Base-by-base conservation (phyloP, 1,140 invertebrate genomes). In the Vanessa tameamea region DNA sequence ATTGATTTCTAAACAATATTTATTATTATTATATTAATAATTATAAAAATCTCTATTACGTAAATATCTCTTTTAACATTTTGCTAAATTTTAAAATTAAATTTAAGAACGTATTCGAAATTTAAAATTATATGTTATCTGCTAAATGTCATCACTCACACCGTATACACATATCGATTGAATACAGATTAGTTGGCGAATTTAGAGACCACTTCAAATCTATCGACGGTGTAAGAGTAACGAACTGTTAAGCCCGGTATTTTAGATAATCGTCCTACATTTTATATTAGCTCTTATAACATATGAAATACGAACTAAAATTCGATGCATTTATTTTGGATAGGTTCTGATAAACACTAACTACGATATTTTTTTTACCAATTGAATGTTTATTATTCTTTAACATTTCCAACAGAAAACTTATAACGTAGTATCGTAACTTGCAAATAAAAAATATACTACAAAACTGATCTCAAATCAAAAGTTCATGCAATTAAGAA, bases 141-240 rank as follows among this genome's bases (percentile, higher is more conserved):
- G 53, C 53, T 57, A 12, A 23, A 23, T 23, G 13, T 47, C 26
- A 47, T 64, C 5, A 47, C 51, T 75, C 20, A 69, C 5, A 16
- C 64, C 69, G 16, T 53, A 67, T 6, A 13, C 15, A 13, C 51
- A 47, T 75, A 75, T 75, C 73, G 73, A 74, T 74, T 74, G 72
- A 71, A 75, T 71, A 71, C 68, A 70, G 69, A 75, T 75, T 75
- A 75, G 73, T 71, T 63, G 73, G 63, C 64, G 64, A 75, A 75
- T 75, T 75, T 71, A 71, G 68, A 64, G 69, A 71, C 43, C 64
- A 67, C 31, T 55, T 64, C 2, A 53, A 65, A 71, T 71, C 68
- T 69, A 69, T 69, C 50, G 48, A 65, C 59, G 72, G 61, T 69
- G 73, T 68, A 43, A 66, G 73, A 59, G 69, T 66, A 75, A 67